phyloP scores from a whole-genome alignment of 2,888 invertebrate species.

The Dryocosmus kuriphilus region DNA sequence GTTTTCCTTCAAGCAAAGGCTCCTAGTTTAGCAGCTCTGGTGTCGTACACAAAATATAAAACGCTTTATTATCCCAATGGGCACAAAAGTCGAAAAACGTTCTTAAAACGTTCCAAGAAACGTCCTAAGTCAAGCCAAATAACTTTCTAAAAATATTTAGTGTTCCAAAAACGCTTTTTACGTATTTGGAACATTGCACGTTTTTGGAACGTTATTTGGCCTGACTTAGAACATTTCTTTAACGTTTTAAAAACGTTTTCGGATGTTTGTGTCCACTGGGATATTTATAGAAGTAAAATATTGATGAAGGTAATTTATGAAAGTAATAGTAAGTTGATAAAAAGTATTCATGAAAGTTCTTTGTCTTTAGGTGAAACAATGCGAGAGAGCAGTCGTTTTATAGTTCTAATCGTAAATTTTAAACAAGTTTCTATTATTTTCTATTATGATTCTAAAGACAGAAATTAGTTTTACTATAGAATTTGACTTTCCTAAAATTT shows the following conservation, averaged over 20 bases:
- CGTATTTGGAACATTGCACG: too few species aligned
- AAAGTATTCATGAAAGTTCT: neutral
- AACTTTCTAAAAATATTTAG: too few species aligned
- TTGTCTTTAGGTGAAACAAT: neutral
- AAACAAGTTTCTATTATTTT: neutral
- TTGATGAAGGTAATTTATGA: neutral
- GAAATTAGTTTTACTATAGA: neutral
- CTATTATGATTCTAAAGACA: neutral
- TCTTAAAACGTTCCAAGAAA: too few species aligned
- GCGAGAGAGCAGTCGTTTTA: neutral
- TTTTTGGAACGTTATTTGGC: too few species aligned
- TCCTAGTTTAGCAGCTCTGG: neutral
- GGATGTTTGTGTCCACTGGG: too few species aligned
- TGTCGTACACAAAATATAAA: neutral
- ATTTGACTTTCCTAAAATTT: neutral
- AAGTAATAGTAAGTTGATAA: neutral
- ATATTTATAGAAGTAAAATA: neutral
- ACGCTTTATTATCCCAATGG: neutral
- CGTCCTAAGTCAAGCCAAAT: too few species aligned
- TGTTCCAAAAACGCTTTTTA: too few species aligned
- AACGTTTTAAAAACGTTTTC: too few species aligned
- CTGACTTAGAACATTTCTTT: too few species aligned
- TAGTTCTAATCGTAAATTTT: constrained; percentile 4
- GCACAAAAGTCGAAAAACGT: too few species aligned
- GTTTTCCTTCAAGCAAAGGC: neutral